Percentiles rank a stretch among this genome's conserved stretches.
Evolutionary conservation across 2,113 vertebrate genomes (phyloP).

Genomic region (Solea senegalensis): DNA sequence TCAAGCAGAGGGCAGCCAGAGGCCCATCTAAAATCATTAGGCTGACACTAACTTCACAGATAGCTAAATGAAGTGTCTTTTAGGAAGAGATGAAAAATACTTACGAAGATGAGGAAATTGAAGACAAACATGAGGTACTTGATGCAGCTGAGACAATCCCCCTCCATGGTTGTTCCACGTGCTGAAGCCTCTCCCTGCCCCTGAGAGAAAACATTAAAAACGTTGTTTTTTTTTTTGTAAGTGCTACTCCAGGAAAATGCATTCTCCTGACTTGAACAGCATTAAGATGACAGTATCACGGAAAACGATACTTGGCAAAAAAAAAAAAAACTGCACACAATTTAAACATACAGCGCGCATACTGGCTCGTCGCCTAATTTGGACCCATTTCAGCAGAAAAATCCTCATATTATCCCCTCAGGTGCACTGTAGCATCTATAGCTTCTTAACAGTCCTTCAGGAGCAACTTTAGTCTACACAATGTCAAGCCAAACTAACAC

Average conservation of each 20-base stretch:
- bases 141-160: conserved; percentile 95
- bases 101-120: conserved; percentile 97
- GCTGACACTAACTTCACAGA: conserved; percentile 58
- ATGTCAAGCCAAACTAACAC: conserved; percentile 40
- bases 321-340: conserved; percentile 41
- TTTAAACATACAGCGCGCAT: conserved; percentile 41
- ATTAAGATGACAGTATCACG: conserved; percentile 51
- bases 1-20: conserved; percentile 36
- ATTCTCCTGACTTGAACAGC: conserved; percentile 40
- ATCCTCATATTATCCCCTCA: conserved; percentile 39
- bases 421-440: conserved; percentile 5
- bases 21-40: conserved; percentile 55
- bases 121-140: conserved; percentile 98
- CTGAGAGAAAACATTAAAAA: conserved; percentile 70
- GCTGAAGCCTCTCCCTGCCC: conserved; percentile 80
- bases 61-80: conserved; percentile 37
- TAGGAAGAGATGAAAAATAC: conserved; percentile 72
- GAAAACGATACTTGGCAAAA: conserved; percentile 32
- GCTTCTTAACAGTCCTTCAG: conserved; percentile 35
- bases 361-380: conserved; percentile 41
- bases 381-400: conserved; percentile 43
- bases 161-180: conserved; percentile 87
- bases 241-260: conserved; percentile 20
- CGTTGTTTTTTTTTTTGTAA: no score
- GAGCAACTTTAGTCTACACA: conserved; percentile 31